phyloP scores from a whole-genome alignment of 2,113 vertebrate species.

The Caranx ignobilis region DNA sequence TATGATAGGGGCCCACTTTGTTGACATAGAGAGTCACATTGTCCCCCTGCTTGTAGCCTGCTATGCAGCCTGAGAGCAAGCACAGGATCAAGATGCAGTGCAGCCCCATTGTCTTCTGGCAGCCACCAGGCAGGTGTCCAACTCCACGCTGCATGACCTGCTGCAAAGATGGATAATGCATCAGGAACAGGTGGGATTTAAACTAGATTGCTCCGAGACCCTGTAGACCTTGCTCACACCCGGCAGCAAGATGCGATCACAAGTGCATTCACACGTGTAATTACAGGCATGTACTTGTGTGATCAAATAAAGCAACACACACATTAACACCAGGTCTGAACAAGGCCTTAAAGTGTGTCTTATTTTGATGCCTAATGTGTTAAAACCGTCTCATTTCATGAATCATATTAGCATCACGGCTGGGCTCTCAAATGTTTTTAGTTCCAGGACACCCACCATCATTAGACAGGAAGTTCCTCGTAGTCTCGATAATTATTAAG shows the following conservation, averaged over 20 bases:
- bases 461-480: background rate
- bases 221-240: no score
- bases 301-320: no score
- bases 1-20: slow-evolving; percentile 96
- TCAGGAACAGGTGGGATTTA: slow-evolving; percentile 25
- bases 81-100: slow-evolving; percentile 79
- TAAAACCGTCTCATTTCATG: no score
- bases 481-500: background rate
- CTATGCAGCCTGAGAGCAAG: slow-evolving; percentile 76
- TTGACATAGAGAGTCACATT: slow-evolving; percentile 91
- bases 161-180: slow-evolving; percentile 36
- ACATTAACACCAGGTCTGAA: no score
- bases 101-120: slow-evolving; percentile 58
- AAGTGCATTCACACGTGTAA: no score
- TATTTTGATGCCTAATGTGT: background rate
- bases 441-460: background rate
- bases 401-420: background rate
- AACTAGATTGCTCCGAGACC: background rate
- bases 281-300: no score
- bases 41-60: slow-evolving; percentile 86
- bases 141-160: slow-evolving; percentile 67
- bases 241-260: no score
- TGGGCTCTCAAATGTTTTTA: no score
- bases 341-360: background rate
- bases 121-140: slow-evolving; percentile 53